Percentiles rank a stretch among this genome's conserved stretches.
Evolutionary conservation across 2,113 vertebrate genomes (phyloP).

Genomic region (human (Homo sapiens)): GRCh38 chr19:34855001-34855500

Average conservation of each 20-base stretch:
- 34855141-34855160: background rate
- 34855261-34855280: too few relatives aligned
- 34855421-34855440: background rate
- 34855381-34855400: background rate
- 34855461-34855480: background rate
- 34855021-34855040: background rate
- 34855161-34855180: too few relatives aligned
- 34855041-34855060: background rate
- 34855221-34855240: too few relatives aligned
- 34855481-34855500: background rate
- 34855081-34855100: background rate
- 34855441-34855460: background rate
- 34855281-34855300: background rate
- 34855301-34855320: background rate
- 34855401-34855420: background rate
- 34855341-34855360: background rate
- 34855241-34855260: too few relatives aligned
- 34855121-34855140: background rate
- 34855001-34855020: background rate
- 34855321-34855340: background rate
- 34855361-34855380: background rate
- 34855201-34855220: too few relatives aligned
- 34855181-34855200: too few relatives aligned
- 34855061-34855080: background rate
- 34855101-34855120: background rate